Conservation (phyloP, 2,113 vertebrate species). For the Anarrhichthys ocellatus region DNA sequence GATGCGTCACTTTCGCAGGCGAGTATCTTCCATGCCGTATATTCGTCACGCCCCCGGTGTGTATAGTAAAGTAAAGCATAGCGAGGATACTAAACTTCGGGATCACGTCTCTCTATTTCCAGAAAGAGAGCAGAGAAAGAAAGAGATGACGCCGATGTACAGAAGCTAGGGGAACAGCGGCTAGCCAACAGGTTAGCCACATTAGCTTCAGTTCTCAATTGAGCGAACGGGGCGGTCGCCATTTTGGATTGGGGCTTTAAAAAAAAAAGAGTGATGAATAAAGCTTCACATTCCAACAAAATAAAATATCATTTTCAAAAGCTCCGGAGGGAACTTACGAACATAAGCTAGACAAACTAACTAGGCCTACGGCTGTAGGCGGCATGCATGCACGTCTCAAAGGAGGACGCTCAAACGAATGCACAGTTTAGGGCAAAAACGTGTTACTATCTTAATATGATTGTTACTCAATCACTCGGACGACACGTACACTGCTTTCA, state of each 20-base stretch:
- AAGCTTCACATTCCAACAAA: slow-evolving; percentile 48
- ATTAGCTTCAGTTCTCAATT: background rate
- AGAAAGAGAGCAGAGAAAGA: background rate
- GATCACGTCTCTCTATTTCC: background rate
- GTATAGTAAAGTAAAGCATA: background rate
- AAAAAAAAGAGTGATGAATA: slow-evolving; percentile 2
- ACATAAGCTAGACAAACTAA: slow-evolving; percentile 76
- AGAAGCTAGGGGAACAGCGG: background rate
- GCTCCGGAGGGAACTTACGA: slow-evolving; percentile 57
- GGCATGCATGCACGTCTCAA: slow-evolving; percentile 82
- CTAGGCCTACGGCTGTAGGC: slow-evolving; percentile 77
- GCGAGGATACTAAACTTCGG: background rate
- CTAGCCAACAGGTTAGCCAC: background rate
- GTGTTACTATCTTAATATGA: slow-evolving; percentile 68
- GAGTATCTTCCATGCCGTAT: background rate
- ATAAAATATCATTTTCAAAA: slow-evolving; percentile 41
- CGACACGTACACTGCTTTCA: slow-evolving; percentile 66
- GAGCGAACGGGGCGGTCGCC: background rate
- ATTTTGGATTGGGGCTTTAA: slow-evolving; percentile 53
- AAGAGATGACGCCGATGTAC: background rate
- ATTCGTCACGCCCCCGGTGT: background rate
- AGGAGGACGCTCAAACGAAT: slow-evolving; percentile 78
- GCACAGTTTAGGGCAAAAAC: slow-evolving; percentile 79
- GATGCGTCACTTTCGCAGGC: background rate
- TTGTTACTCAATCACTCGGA: slow-evolving; percentile 68